Conservation (phyloP, 2,797 vertebrate genomes). For the Poecilia wingei region DNA sequence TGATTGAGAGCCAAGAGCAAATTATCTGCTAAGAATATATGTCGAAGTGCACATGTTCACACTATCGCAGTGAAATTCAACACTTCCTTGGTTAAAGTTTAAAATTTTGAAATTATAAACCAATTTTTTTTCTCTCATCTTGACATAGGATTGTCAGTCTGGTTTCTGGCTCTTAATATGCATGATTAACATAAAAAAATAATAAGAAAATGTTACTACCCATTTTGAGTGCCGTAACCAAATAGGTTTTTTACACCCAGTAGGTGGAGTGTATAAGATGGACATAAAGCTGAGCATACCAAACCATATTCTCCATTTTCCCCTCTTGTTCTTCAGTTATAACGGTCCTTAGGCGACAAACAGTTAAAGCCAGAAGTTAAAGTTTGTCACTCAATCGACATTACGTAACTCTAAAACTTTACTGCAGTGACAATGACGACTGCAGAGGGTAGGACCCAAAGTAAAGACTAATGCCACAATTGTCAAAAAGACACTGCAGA, state of each 20-base stretch:
- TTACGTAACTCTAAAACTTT: slow-evolving; percentile 38
- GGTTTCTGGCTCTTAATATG: not conserved
- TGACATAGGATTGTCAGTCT: not conserved
- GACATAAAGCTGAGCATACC: not conserved
- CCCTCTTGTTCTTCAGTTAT: slow-evolving; percentile 25
- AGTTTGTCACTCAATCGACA: slow-evolving; percentile 58
- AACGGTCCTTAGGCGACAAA: slow-evolving; percentile 34
- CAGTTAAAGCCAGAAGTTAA: slow-evolving; percentile 53
- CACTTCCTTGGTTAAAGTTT: not conserved
- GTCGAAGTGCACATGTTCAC: not conserved
- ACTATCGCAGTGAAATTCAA: not conserved
- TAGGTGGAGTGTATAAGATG: not conserved
- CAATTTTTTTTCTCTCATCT: not conserved
- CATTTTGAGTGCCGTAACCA: not conserved
- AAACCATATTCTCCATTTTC: not conserved
- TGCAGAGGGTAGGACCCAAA: slow-evolving; percentile 32
- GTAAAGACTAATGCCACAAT: slow-evolving; percentile 41
- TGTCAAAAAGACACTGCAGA: slow-evolving; percentile 25
- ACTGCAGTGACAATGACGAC: slow-evolving; percentile 45
- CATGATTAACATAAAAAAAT: not conserved
- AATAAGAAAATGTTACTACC: not conserved
- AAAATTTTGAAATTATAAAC: not conserved
- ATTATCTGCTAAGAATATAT: no score
- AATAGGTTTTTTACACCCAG: no score
- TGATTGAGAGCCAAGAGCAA: not conserved